Evolutionary conservation across 2,888 invertebrate species (phyloP).

Genomic region (Chironomus riparius): DNA sequence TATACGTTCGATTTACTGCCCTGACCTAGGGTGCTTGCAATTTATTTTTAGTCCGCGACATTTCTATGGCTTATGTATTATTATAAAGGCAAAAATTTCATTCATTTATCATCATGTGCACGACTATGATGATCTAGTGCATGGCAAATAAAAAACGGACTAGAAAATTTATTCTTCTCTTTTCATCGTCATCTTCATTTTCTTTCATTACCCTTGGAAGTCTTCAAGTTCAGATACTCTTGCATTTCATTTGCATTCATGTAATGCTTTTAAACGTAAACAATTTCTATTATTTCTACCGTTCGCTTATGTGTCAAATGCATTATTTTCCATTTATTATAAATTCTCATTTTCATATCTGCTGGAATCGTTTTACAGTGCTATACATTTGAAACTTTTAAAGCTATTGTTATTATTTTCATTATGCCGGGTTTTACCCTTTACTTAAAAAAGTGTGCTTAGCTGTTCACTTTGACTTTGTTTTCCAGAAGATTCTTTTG

Average conservation of each 20-base stretch:
- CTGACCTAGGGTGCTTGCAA: not conserved
- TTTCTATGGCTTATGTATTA: not conserved
- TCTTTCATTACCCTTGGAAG: not conserved
- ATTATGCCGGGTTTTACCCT: too few species aligned
- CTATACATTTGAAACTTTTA: too few species aligned
- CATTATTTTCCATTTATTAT: not conserved
- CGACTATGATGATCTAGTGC: not conserved
- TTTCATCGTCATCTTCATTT: not conserved
- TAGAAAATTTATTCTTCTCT: too few species aligned
- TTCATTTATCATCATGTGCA: not conserved
- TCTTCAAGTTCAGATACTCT: constrained; percentile 1
- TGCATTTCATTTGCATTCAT: not conserved
- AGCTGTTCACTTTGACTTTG: too few species aligned
- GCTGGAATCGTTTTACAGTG: too few species aligned
- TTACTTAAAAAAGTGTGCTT: too few species aligned
- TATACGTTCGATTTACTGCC: not conserved
- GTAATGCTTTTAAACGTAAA: not conserved
- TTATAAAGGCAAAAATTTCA: not conserved
- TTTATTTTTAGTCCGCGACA: not conserved
- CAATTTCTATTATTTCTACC: not conserved
- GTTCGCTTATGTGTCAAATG: not conserved
- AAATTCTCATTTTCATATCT: too few species aligned
- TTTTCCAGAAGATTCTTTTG: too few species aligned
- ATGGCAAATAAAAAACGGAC: not conserved
- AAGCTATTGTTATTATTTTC: too few species aligned